Evolutionary conservation across 2,797 vertebrate genomes (phyloP).

Genomic region (Hemitrygon akajei): DNA sequence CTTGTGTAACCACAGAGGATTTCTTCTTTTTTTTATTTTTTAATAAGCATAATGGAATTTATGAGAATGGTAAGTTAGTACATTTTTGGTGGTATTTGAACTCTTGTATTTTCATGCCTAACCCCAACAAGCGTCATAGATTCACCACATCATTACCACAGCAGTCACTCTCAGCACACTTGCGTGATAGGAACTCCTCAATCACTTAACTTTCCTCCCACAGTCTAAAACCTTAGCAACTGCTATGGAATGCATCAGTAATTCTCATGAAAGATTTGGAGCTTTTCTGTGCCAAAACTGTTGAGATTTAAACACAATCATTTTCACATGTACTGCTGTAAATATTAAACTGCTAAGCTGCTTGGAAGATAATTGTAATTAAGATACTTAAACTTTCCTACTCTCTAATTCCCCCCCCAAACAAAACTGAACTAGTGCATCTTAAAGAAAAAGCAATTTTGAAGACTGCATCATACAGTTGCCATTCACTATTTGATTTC

Average conservation of each 20-base stretch:
- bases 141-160: slow-evolving; percentile 30
- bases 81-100: slow-evolving; percentile 8
- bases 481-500: not conserved
- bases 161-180: slow-evolving; percentile 34
- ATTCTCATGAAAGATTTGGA: slow-evolving; percentile 43
- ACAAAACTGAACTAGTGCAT: slow-evolving; percentile 42
- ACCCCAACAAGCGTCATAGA: slow-evolving; percentile 24
- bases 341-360: slow-evolving; percentile 40
- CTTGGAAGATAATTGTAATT: slow-evolving; percentile 38
- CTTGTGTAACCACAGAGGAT: not conserved
- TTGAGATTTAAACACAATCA: not conserved
- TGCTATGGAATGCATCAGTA: slow-evolving; percentile 43
- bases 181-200: slow-evolving; percentile 40
- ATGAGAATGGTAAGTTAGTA: not conserved
- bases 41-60: not conserved
- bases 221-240: slow-evolving; percentile 33
- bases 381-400: not conserved
- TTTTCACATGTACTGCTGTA: slow-evolving; percentile 18
- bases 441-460: not conserved
- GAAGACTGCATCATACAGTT: not conserved
- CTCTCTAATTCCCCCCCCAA: not conserved
- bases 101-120: not conserved
- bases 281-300: slow-evolving; percentile 32
- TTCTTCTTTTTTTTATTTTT: not conserved
- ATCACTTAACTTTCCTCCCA: not conserved